Evolutionary conservation across 2,797 vertebrate species (phyloP).

Genomic region (Tokudaia muenninki): DNA sequence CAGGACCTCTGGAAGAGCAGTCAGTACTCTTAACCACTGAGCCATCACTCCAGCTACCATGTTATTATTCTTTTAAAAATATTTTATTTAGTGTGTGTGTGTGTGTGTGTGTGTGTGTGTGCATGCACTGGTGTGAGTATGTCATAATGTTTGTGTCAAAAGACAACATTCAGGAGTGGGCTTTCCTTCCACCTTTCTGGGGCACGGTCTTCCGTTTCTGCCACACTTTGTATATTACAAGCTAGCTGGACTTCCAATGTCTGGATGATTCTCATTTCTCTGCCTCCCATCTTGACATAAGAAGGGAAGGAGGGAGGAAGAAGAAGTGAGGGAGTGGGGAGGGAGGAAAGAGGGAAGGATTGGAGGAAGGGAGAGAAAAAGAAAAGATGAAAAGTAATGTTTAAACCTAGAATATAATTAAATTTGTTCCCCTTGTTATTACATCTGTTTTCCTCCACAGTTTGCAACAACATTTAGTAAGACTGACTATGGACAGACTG

Average conservation of each 20-base stretch:
- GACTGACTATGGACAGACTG: accelerated
- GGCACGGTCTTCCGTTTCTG: neutral
- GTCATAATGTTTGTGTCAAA: neutral
- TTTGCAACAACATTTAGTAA: accelerated
- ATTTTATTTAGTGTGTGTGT: neutral
- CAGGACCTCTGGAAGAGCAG: too few species aligned
- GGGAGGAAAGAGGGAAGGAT: accelerated
- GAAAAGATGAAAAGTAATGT: neutral
- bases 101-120: too few species aligned
- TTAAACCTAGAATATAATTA: neutral
- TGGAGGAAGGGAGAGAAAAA: accelerated
- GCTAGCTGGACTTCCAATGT: neutral
- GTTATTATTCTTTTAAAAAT: too few species aligned
- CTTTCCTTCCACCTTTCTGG: neutral
- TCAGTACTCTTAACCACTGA: too few species aligned
- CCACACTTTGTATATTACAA: neutral
- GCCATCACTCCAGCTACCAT: too few species aligned
- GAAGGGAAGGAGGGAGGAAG: too few species aligned
- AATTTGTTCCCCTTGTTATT: constrained; percentile 12
- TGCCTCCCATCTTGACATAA: neutral
- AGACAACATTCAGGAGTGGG: neutral
- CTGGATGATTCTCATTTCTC: too few species aligned
- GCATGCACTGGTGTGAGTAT: too few species aligned
- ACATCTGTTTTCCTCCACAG: constrained; percentile 79
- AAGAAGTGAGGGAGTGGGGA: too few species aligned